A percentile compares a stretch with the other conserved stretches of the same genome.
Evolutionary conservation across 2,888 invertebrate species (phyloP).

Genomic region (Heliconius ethilla): DNA sequence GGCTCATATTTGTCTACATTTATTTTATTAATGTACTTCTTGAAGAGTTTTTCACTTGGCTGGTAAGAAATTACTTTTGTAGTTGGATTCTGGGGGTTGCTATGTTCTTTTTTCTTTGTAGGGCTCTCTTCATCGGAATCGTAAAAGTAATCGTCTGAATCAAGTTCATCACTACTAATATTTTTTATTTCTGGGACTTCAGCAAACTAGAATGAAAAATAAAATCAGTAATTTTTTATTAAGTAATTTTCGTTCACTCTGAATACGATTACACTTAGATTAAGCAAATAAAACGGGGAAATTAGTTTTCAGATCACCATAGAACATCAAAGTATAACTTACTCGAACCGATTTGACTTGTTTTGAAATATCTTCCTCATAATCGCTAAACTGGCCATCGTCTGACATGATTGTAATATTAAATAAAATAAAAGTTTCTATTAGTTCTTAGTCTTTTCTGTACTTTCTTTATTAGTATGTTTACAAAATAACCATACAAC

Average conservation of each 20-base stretch:
- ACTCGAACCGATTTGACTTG: conserved; percentile 74
- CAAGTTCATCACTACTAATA: conserved; percentile 59
- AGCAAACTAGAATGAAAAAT: conserved; percentile 62
- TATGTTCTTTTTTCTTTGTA: conserved; percentile 55
- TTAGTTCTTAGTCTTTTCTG: too few relatives aligned
- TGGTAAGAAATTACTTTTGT: conserved; percentile 86
- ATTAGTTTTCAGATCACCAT: not conserved
- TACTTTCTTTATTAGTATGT: not conserved
- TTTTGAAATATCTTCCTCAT: conserved; percentile 65
- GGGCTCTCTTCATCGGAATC: conserved; percentile 66
- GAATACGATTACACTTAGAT: too few relatives aligned
- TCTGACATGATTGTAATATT: conserved; percentile 54
- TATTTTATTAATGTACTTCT: conserved; percentile 90
- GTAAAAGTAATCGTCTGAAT: conserved; percentile 73
- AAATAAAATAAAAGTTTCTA: not conserved
- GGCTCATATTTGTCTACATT: conserved; percentile 92
- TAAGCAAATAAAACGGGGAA: too few relatives aligned
- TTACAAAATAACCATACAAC: conserved; percentile 20
- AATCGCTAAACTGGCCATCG: conserved; percentile 75
- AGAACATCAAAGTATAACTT: conserved; percentile 48
- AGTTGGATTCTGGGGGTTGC: conserved; percentile 80
- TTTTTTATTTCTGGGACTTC: conserved; percentile 61
- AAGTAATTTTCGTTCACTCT: too few relatives aligned
- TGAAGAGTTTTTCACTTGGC: conserved; percentile 90
- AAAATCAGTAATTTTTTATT: not conserved